Percentiles rank a stretch among this genome's conserved stretches.
phyloP scores from a whole-genome alignment of 2,888 invertebrate genomes.

The Danaus chrysippus region DNA sequence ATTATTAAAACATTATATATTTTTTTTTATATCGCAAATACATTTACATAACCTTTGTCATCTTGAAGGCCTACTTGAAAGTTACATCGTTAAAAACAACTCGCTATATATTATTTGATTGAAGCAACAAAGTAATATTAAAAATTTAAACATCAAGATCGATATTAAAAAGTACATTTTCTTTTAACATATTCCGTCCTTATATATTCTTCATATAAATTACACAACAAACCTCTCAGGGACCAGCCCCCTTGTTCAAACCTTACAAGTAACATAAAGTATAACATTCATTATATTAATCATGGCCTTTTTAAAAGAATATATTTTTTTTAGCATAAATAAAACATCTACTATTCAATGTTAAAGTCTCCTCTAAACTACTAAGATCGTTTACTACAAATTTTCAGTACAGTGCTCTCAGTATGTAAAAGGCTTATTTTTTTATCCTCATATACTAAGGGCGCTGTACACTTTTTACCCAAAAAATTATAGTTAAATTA shows the following conservation, averaged over 20 bases:
- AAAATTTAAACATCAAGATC: background rate
- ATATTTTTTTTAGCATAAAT: slow-evolving; percentile 5
- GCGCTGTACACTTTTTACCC: slow-evolving; percentile 28
- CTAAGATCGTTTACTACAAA: slow-evolving; percentile 3
- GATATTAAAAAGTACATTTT: background rate
- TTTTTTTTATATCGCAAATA: too few species aligned
- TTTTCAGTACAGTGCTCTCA: too few species aligned
- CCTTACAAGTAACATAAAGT: slow-evolving; percentile 33
- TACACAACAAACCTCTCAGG: slow-evolving; percentile 67
- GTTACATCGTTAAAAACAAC: background rate
- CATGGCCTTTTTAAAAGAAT: slow-evolving; percentile 33
- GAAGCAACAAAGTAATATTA: background rate
- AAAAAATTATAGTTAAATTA: slow-evolving; percentile 26
- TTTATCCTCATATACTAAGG: too few species aligned
- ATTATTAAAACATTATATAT: background rate
- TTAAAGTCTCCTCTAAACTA: slow-evolving; percentile 7
- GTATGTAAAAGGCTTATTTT: too few species aligned
- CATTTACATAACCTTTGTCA: too few species aligned
- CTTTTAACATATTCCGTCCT: slow-evolving; percentile 37
- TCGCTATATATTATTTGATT: background rate
- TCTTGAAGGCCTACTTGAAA: background rate
- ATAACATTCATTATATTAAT: slow-evolving; percentile 16
- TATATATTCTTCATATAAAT: slow-evolving; percentile 62
- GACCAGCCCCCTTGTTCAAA: slow-evolving; percentile 69
- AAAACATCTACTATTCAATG: slow-evolving; percentile 6